Base-by-base conservation (phyloP, 2,888 invertebrate species). In the Lordiphosa andalusiaca region DNA sequence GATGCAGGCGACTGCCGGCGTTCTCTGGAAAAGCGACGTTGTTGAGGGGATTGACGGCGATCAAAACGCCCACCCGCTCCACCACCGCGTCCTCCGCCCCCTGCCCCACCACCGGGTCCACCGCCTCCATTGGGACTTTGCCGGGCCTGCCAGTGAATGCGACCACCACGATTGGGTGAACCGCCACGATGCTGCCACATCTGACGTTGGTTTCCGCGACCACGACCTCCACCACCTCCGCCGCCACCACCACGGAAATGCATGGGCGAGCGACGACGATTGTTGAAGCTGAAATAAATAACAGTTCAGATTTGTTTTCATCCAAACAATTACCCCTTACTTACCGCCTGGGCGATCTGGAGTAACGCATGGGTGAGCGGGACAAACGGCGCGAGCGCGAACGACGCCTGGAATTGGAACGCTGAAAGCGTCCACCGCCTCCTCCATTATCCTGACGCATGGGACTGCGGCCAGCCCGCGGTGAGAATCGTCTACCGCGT, bases 261-360 rank as follows among this genome's bases (percentile, higher is more conserved):
- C 69, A 76, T 81, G 13, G 88, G 88, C 5, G 88, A 86, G 2
- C 88, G 88, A 7, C 88, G 86, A 0, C 88, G 82, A 70, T 88
- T 88, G 33, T 76, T 76, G 6, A 88, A 89, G 39, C 89, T 89
- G 49, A 6, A 36, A 23, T 9, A 6, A n/a, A 2, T 25, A 12
- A 4, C 7, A 2, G 0, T 16, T 10, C 25, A 1, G 10, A 3
- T 3, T 13, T 12, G 9, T 4, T 21, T 12, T 0, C 2, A 21
- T 23, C 23, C 3, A 9, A 40, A 12, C 21, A 12, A 49, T 35
- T 7, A 16, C 4, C 30, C 23, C 21, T 16, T 44, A 41, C 73
- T 76, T 83, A 89, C 89, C 89, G 85, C 69, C 89, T 84, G 16
- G 89, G 89, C 4, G 88, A 88, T 51, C 89, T 82, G n/a, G 88